Evolutionary conservation across 37 sponge, comb jelly and placozoan genomes (phyloP), one percentile per base, ranked within the genome.

Genomic region (Ianthella basta): DNA sequence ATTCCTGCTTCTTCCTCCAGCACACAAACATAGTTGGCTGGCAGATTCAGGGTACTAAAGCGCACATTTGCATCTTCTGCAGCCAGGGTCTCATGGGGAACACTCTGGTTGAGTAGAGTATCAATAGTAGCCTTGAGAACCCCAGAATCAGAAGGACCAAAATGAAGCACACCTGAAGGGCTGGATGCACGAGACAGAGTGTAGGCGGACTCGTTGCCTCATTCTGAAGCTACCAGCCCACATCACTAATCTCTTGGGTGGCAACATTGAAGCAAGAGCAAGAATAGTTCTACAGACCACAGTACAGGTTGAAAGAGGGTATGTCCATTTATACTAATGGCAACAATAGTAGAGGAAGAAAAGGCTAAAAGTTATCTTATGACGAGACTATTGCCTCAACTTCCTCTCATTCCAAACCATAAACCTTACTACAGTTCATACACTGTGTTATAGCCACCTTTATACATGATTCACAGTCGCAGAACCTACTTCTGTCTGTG

Each of bases 1-100:
- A 90, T 77, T 41, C 92, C 92, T 41, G 87, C 90, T 79, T 81
- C 88, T 55, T 82, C 73, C 40, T 95, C 95, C 53, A 50, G 35
- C 10, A 91, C 91, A 86, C 91, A 90, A 18, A 27, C 55, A 66
- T 82, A 91, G 40, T 86, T 55, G 24, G 16, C 55, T 16, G 93
- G 96, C 0, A 96, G 61, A 1, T 90, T 84, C 64, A 96, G 74
- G 20, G 86, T 21, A 25, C 63, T 44, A 59, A 89, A 91, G 32
- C 72, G 75, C 40, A 25, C 53, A 63, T 90, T 88, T 12, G 79
- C 89, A 23, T 82, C 83, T n/a, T 70, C 83, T 21, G 53, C 75
- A 30, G 38, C 29, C 27, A 88, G n/a, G 3, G 84, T 57, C 54
- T 82, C 63, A 70, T 94, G 82, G 20, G 81, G 38, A 19, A 91